A percentile compares a stretch with the other conserved stretches of the same genome.
Evolutionary conservation across 2,888 invertebrate genomes (phyloP).

Genomic region (Patella caerulea): DNA sequence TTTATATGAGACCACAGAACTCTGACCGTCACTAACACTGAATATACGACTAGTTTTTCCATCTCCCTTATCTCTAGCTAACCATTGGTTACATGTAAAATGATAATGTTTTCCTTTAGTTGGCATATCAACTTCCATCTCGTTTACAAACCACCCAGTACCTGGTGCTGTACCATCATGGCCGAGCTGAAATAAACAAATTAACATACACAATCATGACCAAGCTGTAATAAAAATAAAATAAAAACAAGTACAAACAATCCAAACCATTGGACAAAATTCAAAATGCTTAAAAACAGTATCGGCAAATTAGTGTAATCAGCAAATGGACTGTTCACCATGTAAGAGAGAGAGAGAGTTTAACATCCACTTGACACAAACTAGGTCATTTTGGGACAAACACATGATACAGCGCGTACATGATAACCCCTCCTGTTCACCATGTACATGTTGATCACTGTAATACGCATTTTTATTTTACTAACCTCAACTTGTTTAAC

Average conservation of each 20-base stretch:
- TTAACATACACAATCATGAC: too few species aligned
- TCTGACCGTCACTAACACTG: slow-evolving; percentile 65
- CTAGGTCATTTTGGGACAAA: too few species aligned
- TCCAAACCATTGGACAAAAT: too few species aligned
- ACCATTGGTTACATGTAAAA: slow-evolving; percentile 69
- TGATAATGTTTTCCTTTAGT: slow-evolving; percentile 69
- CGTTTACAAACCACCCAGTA: slow-evolving; percentile 70
- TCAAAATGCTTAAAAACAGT: too few species aligned
- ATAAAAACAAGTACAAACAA: too few species aligned
- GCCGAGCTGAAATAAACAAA: slow-evolving; percentile 62
- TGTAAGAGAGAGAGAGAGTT: too few species aligned
- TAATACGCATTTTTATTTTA: too few species aligned
- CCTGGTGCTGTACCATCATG: slow-evolving; percentile 69
- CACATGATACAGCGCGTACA: too few species aligned
- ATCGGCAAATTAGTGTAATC: background rate
- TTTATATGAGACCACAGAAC: slow-evolving; percentile 65
- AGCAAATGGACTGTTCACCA: background rate
- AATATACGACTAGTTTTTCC: slow-evolving; percentile 66
- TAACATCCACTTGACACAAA: too few species aligned
- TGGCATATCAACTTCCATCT: slow-evolving; percentile 69
- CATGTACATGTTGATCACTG: too few species aligned
- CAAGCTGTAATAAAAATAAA: background rate
- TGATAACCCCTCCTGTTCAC: too few species aligned
- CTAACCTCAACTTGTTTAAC: slow-evolving; percentile 68
- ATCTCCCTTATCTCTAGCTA: slow-evolving; percentile 68